These are phyloP conservation scores for Raja brachyura DNA, from an alignment of 2,113 vertebrate genomes.

Conservation along the genomic window DNA sequence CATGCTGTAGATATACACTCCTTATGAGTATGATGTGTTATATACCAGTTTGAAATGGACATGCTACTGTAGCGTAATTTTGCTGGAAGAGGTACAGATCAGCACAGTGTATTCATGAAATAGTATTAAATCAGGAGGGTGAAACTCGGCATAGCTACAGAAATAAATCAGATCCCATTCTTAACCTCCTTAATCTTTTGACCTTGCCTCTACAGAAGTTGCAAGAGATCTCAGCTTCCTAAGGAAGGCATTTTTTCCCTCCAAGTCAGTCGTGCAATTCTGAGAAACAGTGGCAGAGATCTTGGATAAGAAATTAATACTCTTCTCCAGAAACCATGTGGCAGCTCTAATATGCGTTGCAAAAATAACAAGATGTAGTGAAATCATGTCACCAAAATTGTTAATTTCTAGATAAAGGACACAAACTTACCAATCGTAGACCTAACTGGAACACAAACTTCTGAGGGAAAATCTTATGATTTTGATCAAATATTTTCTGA, in stretches of 20 bases:
- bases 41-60: neutral
- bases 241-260: neutral
- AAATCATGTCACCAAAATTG: neutral
- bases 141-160: too few species aligned
- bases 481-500: slow-evolving; percentile 84
- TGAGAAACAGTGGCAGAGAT: neutral
- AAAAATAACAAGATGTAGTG: neutral
- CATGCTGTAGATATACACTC: neutral
- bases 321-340: neutral
- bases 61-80: neutral
- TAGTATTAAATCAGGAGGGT: too few species aligned
- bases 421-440: slow-evolving; percentile 75
- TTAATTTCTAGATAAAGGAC: neutral
- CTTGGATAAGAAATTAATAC: neutral
- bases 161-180: too few species aligned
- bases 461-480: slow-evolving; percentile 68
- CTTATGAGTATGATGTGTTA: neutral
- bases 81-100: neutral
- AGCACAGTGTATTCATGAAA: neutral
- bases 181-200: neutral
- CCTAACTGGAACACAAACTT: slow-evolving; percentile 87
- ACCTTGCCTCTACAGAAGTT: neutral
- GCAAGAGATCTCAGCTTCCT: neutral
- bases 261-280: neutral
- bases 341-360: neutral